A percentile compares a stretch with the other conserved stretches of the same genome.
phyloP scores from a whole-genome alignment of 1,140 invertebrate genomes.

The Sarcophaga peregrina region DNA sequence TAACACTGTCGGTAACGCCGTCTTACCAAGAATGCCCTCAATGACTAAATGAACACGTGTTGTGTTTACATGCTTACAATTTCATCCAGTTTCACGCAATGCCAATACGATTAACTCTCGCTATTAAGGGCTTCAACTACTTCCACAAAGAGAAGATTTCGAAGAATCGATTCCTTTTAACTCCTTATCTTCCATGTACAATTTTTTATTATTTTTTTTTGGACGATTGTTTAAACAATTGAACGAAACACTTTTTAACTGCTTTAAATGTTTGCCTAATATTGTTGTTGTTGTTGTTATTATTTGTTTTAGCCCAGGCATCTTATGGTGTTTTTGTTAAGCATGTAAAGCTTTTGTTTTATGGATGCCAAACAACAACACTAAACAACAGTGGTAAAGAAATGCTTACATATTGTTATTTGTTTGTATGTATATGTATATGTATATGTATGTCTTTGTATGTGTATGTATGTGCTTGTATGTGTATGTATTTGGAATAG shows the following conservation, averaged over 20 bases:
- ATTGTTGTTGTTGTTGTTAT: slow-evolving; percentile 5
- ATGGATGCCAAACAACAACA: background rate
- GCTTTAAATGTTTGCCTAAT: slow-evolving; percentile 17
- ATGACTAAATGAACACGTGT: too few species aligned
- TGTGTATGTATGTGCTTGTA: background rate
- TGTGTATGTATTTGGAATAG: too few species aligned
- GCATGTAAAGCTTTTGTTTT: slow-evolving; percentile 25
- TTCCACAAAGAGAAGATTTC: too few species aligned
- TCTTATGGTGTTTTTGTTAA: slow-evolving; percentile 19
- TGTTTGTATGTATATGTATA: background rate
- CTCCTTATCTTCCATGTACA: too few species aligned
- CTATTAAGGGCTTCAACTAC: too few species aligned
- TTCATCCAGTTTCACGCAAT: too few species aligned
- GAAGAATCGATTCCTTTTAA: too few species aligned
- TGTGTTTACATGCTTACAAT: too few species aligned
- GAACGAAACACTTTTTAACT: slow-evolving; percentile 21
- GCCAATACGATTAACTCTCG: too few species aligned
- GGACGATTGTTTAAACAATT: background rate
- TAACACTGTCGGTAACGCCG: too few species aligned
- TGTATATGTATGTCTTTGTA: background rate
- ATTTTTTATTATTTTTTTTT: background rate
- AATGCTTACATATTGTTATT: background rate
- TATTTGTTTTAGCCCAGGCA: slow-evolving; percentile 1
- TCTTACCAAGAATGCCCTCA: too few species aligned
- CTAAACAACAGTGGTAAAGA: background rate